These are phyloP conservation scores for Castor canadensis DNA, from an alignment of 2,113 vertebrate genomes.

Conservation along the genomic window DNA sequence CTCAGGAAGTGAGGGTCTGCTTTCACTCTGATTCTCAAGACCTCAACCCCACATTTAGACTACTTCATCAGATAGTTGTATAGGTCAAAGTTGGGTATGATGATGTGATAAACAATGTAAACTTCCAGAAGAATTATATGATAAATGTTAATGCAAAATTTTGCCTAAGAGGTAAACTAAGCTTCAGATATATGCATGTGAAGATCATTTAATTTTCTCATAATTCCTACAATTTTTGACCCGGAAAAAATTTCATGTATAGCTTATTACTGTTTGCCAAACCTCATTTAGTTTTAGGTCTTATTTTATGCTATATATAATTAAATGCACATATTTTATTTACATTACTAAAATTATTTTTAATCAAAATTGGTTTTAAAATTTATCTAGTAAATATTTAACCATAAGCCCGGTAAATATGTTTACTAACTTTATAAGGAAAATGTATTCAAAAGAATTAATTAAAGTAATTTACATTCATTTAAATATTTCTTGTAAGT, in stretches of 20 bases:
- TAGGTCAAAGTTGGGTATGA: not conserved
- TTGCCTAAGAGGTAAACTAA: not conserved
- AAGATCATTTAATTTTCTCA: not conserved
- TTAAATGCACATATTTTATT: constrained; percentile 5
- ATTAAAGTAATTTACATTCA: not conserved
- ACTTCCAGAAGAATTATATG: not conserved
- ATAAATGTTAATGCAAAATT: not conserved
- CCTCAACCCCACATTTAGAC: not conserved
- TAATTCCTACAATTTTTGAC: not conserved
- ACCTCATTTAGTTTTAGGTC: not conserved
- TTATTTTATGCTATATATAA: not conserved
- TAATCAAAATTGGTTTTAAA: not conserved
- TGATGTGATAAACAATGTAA: not conserved
- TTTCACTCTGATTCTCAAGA: not conserved
- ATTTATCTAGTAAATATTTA: constrained; percentile 1
- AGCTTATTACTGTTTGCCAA: not conserved
- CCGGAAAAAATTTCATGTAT: not conserved
- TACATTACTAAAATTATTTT: constrained; percentile 37
- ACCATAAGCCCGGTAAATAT: not conserved
- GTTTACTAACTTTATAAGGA: not conserved
- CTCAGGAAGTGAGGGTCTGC: not conserved
- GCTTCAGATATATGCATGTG: not conserved
- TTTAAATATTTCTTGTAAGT: constrained; percentile 20
- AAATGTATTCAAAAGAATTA: constrained; percentile 27
- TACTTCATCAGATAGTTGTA: rapidly evolving